Evolutionary conservation across 2,797 vertebrate species (phyloP), one percentile per base, ranked within the genome.

Genomic region (Xiphorhynchus erythropygius): DNA sequence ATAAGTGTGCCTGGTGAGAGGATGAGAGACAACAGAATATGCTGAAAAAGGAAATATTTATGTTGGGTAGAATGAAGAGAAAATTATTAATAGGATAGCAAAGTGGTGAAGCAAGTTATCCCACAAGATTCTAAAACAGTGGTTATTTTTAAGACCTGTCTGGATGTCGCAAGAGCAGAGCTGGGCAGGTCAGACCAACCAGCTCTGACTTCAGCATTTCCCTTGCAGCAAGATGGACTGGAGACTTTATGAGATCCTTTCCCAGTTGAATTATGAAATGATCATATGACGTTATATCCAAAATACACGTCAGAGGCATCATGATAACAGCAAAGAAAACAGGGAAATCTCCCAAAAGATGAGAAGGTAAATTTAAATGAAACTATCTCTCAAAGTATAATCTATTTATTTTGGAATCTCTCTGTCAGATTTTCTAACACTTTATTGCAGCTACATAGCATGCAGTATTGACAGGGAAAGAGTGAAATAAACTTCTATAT

Each of bases 31-130:
- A 10, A 33, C 1, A 1, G 13, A 19, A 0, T 9, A 7, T 14
- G 6, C 1, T 65, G 21, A 28, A 53, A 83, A 64, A 83, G 2
- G 19, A 71, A 15, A 17, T 3, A 22, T 52, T 41, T 9, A 3
- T 3, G 7, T 32, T 65, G 23, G 1, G 3, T 84, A 21, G 0
- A 0, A 41, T 37, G 14, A 62, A 76, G 55, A 65, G 8, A 63
- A 87, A 41, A 55, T 52, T 59, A 4, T 18, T 18, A 10, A 8
- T 4, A 64, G 5, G 3, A 60, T 10, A 46, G 24, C 14, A 56
- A 78, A 84, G 42, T 1, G 1, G 11, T 33, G 21, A 19, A 83
- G 8, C 1, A 2, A 22, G 13, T 50, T 67, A 3, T 8, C 53
- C 10, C 0, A 21, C 60, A 79, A 33, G 4, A 18, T 9, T 46